These are phyloP conservation scores for Sceliomorpha sp. DNA, from an alignment of 2,888 invertebrate species.

Conservation along the genomic window DNA sequence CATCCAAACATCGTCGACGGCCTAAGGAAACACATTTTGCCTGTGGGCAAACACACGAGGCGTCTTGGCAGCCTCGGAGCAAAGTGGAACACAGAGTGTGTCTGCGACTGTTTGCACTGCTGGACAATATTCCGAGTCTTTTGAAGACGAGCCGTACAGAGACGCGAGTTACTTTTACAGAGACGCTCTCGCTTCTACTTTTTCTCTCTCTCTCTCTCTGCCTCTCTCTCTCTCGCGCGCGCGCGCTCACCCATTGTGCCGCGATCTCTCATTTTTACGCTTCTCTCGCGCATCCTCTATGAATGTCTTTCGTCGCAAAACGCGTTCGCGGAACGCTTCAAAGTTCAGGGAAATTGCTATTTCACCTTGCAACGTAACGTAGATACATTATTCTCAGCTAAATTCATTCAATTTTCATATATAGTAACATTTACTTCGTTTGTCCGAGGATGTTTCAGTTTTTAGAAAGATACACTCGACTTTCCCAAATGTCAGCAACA, in stretches of 20 bases:
- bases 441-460: no score
- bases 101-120: slow-evolving; percentile 73
- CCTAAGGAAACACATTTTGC: slow-evolving; percentile 79
- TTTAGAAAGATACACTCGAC: no score
- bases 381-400: no score
- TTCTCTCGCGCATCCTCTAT: slow-evolving; percentile 7
- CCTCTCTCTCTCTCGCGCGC: slow-evolving; percentile 22
- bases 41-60: slow-evolving; percentile 73
- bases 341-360: no score
- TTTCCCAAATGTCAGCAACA: no score
- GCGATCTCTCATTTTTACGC: background rate
- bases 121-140: slow-evolving; percentile 74
- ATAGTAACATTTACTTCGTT: no score
- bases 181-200: slow-evolving; percentile 50
- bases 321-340: no score
- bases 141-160: slow-evolving; percentile 66
- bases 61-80: slow-evolving; percentile 64
- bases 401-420: no score
- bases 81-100: slow-evolving; percentile 75
- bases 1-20: slow-evolving; percentile 76
- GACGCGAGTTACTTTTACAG: slow-evolving; percentile 63
- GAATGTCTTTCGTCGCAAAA: slow-evolving; percentile 12
- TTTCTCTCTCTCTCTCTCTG: slow-evolving; percentile 33
- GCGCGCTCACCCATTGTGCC: background rate
- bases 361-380: no score